Evolutionary conservation across 2,113 vertebrate species (phyloP), one percentile per base, ranked within the genome.

Genomic region (Myxocyprinus asiaticus): DNA sequence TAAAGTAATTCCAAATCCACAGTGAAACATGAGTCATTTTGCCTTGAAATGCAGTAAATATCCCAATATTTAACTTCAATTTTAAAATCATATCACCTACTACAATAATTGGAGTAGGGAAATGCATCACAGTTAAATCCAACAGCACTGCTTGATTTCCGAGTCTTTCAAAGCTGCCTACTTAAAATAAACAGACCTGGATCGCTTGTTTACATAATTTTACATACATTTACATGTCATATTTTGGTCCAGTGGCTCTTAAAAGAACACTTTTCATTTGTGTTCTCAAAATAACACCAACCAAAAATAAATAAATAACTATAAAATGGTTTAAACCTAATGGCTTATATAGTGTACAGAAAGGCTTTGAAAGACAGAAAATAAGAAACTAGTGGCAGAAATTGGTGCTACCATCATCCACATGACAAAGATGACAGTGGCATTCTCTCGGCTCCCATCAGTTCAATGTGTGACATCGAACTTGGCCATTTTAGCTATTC

Each of bases 401-500:
- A 56, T 33, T 9, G 12, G 55, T 7, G 53, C 69, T 33, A 59
- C 10, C 45, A 33, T 74, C 58, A 62, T 6, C 58, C 45, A 74
- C 42, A 59, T 4, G 15, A 63, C 47, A 62, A 73, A 61, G 5
- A 74, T 62, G 71, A 62, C 71, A 59, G 4, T 53, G 64, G 58
- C 43, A 61, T 58, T 61, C 45, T 51, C 69, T 74, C 47, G 9
- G 44, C 53, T 80, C 43, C 33, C 59, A 55, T 63, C 73, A 77
- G 63, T 67, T 67, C 43, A 15, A 48, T 6, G 14, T 51, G 22
- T 69, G 70, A 75, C 77, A 80, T 77, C 63, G 62, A 81, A 74
- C 71, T 63, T 75, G 74, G 74, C 70, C 62, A 59, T 63, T 73
- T 72, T 9, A 59, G 45, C 56, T 59, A 33, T 73, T 78, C 70